A percentile compares a stretch with the other conserved stretches of the same genome.
These are phyloP conservation scores for Megaustenia siamemsis DNA, from an alignment of 2,888 invertebrate genomes.

Conservation along the genomic window DNA sequence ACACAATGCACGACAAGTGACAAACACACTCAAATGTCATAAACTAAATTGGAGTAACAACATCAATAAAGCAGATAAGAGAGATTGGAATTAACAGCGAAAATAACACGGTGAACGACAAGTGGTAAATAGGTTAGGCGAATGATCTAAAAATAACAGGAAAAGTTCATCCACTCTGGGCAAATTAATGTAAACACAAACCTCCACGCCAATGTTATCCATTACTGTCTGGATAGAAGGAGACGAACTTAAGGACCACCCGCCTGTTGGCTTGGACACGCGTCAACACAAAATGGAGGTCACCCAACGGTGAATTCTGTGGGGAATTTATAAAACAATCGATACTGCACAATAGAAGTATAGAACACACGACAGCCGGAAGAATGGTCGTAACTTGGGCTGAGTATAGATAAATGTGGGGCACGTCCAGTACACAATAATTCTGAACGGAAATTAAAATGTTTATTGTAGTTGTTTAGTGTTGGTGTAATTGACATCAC, in stretches of 20 bases:
- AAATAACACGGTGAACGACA: neutral
- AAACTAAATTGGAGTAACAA: neutral
- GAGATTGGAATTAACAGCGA: neutral
- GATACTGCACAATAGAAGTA: neutral
- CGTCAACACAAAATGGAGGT: conserved; percentile 33
- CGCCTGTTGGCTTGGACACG: neutral
- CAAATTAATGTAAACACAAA: no score
- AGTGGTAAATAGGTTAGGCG: neutral
- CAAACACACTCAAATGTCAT: neutral
- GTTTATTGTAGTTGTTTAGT: no score
- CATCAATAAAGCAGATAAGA: neutral
- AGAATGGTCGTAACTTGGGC: no score
- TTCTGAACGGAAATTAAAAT: no score
- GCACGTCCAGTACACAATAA: no score
- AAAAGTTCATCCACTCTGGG: neutral
- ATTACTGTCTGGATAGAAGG: neutral
- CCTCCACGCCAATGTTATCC: neutral
- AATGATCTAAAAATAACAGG: no score
- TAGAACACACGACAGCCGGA: neutral
- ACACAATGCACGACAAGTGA: no score
- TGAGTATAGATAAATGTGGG: no score
- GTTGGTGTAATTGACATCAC: no score
- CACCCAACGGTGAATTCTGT: neutral
- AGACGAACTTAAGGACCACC: neutral
- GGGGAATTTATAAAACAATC: conserved; percentile 19